These are phyloP conservation scores for Phortica okadai DNA, from an alignment of 2,888 invertebrate genomes.

Conservation along the genomic window DNA sequence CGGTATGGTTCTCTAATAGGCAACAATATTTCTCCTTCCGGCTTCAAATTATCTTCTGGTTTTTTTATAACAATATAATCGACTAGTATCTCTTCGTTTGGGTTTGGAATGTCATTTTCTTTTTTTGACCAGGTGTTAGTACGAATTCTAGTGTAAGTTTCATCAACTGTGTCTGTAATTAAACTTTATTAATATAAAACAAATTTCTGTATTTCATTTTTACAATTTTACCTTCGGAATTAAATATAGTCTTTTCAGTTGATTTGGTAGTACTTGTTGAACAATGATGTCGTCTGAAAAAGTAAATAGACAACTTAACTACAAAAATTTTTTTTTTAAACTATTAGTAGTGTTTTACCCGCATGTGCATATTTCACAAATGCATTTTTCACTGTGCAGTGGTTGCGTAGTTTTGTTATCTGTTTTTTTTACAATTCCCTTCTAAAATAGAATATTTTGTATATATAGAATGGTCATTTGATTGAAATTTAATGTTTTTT, in stretches of 20 bases:
- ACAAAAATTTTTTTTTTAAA: neutral
- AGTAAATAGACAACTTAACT: neutral
- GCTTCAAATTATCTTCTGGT: constrained; percentile 80
- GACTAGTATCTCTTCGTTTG: constrained; percentile 71
- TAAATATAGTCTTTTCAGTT: constrained; percentile 51
- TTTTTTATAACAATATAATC: constrained; percentile 73
- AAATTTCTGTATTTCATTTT: too few species aligned
- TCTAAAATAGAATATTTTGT: constrained; percentile 49
- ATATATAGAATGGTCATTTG: neutral
- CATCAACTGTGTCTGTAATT: constrained; percentile 61
- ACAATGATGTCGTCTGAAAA: constrained; percentile 88
- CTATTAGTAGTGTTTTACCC: constrained; percentile 81
- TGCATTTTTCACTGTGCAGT: constrained; percentile 83
- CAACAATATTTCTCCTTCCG: constrained; percentile 79
- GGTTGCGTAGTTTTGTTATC: constrained; percentile 77
- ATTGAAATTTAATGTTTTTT: constrained; percentile 7
- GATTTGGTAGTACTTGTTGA: constrained; percentile 79
- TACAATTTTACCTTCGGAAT: constrained; percentile 45
- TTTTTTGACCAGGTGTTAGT: constrained; percentile 74
- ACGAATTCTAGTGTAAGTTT: constrained; percentile 65
- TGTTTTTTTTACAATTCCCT: constrained; percentile 69
- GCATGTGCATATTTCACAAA: constrained; percentile 93
- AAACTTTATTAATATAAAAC: neutral
- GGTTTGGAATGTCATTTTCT: constrained; percentile 75
- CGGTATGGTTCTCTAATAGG: constrained; percentile 76